Evolutionary conservation across 2,113 vertebrate genomes (phyloP).

Genomic region (Sturnira hondurensis): DNA sequence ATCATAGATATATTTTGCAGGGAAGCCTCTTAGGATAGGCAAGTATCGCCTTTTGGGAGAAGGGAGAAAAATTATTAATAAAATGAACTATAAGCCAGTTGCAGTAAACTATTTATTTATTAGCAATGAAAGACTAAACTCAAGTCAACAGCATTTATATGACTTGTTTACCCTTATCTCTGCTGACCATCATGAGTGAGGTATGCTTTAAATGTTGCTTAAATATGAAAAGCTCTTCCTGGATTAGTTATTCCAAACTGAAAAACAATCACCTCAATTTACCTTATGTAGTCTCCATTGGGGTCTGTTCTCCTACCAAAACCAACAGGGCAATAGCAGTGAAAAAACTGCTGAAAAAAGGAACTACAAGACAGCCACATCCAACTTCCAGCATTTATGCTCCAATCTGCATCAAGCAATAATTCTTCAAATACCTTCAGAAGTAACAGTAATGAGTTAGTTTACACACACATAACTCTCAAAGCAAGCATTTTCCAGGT

Average conservation of each 20-base stretch:
- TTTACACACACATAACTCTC: not conserved
- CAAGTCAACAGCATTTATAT: constrained; percentile 14
- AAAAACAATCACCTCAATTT: constrained; percentile 46
- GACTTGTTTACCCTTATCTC: not conserved
- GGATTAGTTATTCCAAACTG: constrained; percentile 24
- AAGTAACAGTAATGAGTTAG: constrained; percentile 63
- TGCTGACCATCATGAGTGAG: not conserved
- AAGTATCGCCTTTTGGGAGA: constrained; percentile 88
- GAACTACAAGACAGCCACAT: constrained; percentile 99
- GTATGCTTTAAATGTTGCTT: not conserved
- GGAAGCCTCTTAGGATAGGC: constrained; percentile 91
- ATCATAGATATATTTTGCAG: constrained; percentile 96
- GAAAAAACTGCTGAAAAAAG: constrained; percentile 98
- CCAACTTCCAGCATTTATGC: constrained; percentile 97
- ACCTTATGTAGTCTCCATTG: constrained; percentile 97
- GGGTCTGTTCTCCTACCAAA: constrained; percentile 95
- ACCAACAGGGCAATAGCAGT: constrained; percentile 96
- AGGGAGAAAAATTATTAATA: constrained; percentile 40
- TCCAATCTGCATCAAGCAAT: constrained; percentile 95
- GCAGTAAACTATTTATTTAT: not conserved
- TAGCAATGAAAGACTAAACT: not conserved
- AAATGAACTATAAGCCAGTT: not conserved
- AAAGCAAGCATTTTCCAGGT: constrained; percentile 45
- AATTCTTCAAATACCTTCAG: constrained; percentile 95
- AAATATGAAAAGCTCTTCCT: constrained; percentile 19